Base-by-base conservation (phyloP, 2,113 vertebrate species). In the Potamarius usumacintae region DNA sequence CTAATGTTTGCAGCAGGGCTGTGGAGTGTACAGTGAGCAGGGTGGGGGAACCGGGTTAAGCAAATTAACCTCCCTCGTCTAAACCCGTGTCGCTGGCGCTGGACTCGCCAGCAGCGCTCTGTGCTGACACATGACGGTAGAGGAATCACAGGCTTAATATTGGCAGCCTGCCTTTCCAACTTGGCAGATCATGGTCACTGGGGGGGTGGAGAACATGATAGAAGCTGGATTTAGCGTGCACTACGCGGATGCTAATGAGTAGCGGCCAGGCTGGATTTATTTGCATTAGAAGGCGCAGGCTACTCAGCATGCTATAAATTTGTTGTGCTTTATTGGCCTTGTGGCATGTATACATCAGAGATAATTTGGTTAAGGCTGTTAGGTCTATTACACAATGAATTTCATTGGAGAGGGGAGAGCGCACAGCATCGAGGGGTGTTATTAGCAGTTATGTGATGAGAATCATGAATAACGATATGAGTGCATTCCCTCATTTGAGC, bases 281-380 rank as follows among this genome's bases (percentile, higher is more conserved):
- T 86, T 89, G 87, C 89, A 90, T 89, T 90, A 89, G 87, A 84
- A 89, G 85, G 83, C 78, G 42, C 63, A 72, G 89, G 85, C 87
- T 82, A 82, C 77, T 53, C 85, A 48, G 89, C 88, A 89, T 92
- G 93, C 92, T 93, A 93, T 92, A 94, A 93, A 94, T 94, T 93
- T 94, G 91, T 92, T 91, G 91, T 92, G 91, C 93, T 94, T 94
- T 93, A 94, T 92, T 95, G 92, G 92, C 93, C 94, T 92, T 86
- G 92, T 94, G 94, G 94, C 94, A 94, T 93, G 92, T 92, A 93
- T 92, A 93, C 93, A 94, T 89, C 93, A 93, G 92, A 94, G 93
- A 93, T 94, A 93, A 94, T 92, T 93, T 93, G 92, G 93, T 93
- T 93, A 93, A 94, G 94, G 93, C 94, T 93, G 94, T 94, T 95